Base-by-base conservation (phyloP, 2,888 invertebrate species). In the Synanthedon andrenaeformis region DNA sequence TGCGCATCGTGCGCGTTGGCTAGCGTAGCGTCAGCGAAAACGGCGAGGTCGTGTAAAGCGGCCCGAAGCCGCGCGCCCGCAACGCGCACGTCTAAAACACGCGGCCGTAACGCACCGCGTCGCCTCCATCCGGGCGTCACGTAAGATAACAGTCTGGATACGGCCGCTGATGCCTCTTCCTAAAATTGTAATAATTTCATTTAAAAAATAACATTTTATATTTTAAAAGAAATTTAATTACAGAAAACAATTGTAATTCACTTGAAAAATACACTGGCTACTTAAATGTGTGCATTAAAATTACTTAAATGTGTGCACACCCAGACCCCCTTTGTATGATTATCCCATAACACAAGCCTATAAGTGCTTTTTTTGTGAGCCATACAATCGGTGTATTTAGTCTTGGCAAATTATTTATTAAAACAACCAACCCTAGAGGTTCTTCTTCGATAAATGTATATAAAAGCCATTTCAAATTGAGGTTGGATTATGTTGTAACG, bases 11-110 rank as follows among this genome's bases (percentile, higher is more conserved):
- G 91, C 6, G 96, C 95, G 76, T 96, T 96, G 42, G 95, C 96
- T 56, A 96, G 83, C 28, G 96, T 92, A 42, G 96, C 96, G 76
- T 95, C 95, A 0, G 94, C 93, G 74, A 97, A 97, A 62, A 96
- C 94, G 0, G 95, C 91, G 56, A 97, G 91, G 84, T 97, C 96
- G 73, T 95, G 94, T 41, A 97, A 80, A 1, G 95, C 93, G 3
- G 94, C 93, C 60, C 93, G 90, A 51, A 97, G 86, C 53, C 94
- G 89, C 5, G 92, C 90, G 50, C 94, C 94, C 5, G 95, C 92
- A 61, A 95, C 89, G 79, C 94, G 94, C 49, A 97, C 92, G 72
- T 97, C 96, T 84, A 94, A 91, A 49, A 96, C 82, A 55, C 92
- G 92, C 13, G 91, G 90, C 62, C 95, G 93, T 57, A 97, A 85